phyloP scores from a whole-genome alignment of 2,113 vertebrate genomes.

The Hemibagrus wyckioides region DNA sequence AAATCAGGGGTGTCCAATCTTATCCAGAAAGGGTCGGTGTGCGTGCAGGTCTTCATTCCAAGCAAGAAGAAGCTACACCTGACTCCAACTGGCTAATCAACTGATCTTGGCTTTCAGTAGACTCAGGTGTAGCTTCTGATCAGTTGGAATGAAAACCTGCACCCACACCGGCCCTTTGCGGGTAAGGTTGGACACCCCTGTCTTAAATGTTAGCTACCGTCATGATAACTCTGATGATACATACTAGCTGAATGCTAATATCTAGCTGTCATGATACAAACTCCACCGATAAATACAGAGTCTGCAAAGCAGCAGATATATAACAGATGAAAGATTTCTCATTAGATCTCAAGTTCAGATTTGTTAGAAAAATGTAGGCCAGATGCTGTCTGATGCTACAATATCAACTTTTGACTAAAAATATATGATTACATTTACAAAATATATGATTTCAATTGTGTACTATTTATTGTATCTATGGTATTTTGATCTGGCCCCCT shows the following conservation, averaged over 20 bases:
- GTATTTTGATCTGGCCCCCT: background rate
- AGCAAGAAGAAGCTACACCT: too few relatives aligned
- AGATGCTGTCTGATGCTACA: background rate
- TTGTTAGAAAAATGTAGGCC: background rate
- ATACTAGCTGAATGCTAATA: background rate
- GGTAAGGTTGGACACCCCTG: too few relatives aligned
- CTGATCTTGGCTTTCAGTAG: too few relatives aligned
- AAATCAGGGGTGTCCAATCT: too few relatives aligned
- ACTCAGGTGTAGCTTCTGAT: too few relatives aligned
- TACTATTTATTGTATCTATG: too few relatives aligned
- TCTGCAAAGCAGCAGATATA: background rate
- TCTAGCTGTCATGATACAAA: background rate
- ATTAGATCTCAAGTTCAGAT: background rate
- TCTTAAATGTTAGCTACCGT: too few relatives aligned
- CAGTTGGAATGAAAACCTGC: too few relatives aligned
- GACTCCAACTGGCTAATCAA: too few relatives aligned
- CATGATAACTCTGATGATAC: background rate
- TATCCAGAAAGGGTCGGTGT: too few relatives aligned
- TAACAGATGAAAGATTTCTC: background rate
- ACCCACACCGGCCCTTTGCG: too few relatives aligned
- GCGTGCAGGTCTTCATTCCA: too few relatives aligned
- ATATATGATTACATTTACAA: background rate
- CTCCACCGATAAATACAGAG: background rate
- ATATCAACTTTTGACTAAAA: background rate
- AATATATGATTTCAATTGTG: background rate